Evolutionary conservation across 1,140 invertebrate species (phyloP), one percentile per base, ranked within the genome.

Genomic region (Ooceraea biroi): DNA sequence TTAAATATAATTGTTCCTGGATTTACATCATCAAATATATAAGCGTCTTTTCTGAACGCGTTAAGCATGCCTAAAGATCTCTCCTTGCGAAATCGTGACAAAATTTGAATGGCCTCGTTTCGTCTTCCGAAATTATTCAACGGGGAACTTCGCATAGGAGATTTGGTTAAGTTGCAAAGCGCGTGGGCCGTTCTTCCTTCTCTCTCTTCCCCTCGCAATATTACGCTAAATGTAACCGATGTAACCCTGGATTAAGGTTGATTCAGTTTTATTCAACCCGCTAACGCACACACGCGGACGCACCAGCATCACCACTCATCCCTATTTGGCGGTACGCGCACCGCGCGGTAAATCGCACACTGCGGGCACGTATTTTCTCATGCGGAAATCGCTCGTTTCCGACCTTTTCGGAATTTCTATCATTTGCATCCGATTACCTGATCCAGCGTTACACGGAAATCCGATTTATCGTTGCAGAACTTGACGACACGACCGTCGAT

Each of bases 361-460:
- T 22, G 63, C 63, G 76, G 27, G n/a, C 52, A 22, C 50, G 76
- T 80, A 80, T 80, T 80, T 71, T 69, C 65, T 80, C 76, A 80
- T 80, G 76, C 76, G 76, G 76, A 80, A 80, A 80, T 80, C 76
- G 66, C 76, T 80, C 76, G 76, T 80, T 80, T 80, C 76, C 76
- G 76, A 69, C 65, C 76, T 80, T 80, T 80, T 80, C 65, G 65
- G 65, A 71, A 80, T 80, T 80, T 22, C 65, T 80, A 80, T 80
- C 76, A 80, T 80, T 80, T 80, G 76, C 76, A 80, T 80, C 65
- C 76, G 76, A 80, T 80, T 80, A 80, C 50, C 65, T 65, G 76
- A 80, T 80, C 50, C 50, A 27, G 76, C 76, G 65, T 80, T 80
- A 80, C 65, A 80, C 76, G 76, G 76, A 80, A 80, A 80, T 80